Base-by-base conservation (phyloP, 1,140 invertebrate species). In the Ylistrum balloti region DNA sequence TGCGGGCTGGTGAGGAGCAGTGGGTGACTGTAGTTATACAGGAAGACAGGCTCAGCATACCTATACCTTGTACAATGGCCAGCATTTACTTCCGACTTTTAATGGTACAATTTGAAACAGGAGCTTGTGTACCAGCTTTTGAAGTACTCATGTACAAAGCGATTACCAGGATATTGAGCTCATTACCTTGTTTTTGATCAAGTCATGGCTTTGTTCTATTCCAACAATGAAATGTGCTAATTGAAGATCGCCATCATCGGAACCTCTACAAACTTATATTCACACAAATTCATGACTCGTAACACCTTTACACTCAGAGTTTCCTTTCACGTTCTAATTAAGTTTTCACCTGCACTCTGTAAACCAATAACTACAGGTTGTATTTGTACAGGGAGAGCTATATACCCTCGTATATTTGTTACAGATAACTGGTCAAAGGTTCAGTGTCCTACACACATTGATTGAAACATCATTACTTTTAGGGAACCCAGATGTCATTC, bases 211-310 rank as follows among this genome's bases (percentile, higher is more conserved):
- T n/a, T n/a, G 56, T n/a, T 74, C 22, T 28, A 22, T 5, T 28
- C 17, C 22, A 28, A 74, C 56, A 74, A 28, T 74, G 56, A 17
- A n/a, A 74, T 74, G 56, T n/a, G 5, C 56, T 74, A 74, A 74
- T 74, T 74, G 56, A 11, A 74, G 56, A 74, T 74, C 28, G 28
- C 56, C 56, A 74, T 74, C 56, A 74, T 74, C n/a, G 1, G 56
- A 74, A 74, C 56, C n/a, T 74, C 56, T 74, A 74, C 22, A 28
- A 74, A 74, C 22, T n/a, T 74, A 74, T n/a, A 74, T 74, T 74
- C 56, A 74, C 56, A n/a, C 56, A 74, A 74, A 74, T 74, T 74
- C 56, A 74, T 74, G 56, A n/a, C 22, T 74, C 56, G 56, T 74
- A 74, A 74, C 56, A 74, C 56, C n/a, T 74, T 74, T 74, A 74